Evolutionary conservation across 2,888 invertebrate genomes (phyloP).

Genomic region (Tortrix viridana): DNA sequence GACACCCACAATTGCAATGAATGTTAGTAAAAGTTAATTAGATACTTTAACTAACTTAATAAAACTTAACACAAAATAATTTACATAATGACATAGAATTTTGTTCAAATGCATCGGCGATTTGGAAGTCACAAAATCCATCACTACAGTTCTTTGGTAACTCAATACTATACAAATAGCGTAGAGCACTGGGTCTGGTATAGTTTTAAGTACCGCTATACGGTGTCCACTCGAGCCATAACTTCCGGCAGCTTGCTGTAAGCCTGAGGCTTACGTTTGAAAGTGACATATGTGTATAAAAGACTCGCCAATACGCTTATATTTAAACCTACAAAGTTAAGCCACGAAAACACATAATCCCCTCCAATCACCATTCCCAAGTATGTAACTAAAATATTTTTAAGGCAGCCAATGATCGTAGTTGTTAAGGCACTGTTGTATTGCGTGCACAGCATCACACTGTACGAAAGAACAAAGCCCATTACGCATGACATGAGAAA

Average conservation of each 20-base stretch:
- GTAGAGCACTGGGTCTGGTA: slow-evolving; percentile 54
- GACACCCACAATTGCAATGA: no score
- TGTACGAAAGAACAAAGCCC: slow-evolving; percentile 98
- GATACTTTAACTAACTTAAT: no score
- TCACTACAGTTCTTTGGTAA: slow-evolving; percentile 63
- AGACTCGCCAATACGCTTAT: slow-evolving; percentile 95
- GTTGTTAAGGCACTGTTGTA: slow-evolving; percentile 99
- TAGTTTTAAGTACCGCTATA: slow-evolving; percentile 59
- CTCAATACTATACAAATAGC: slow-evolving; percentile 55
- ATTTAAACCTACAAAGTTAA: slow-evolving; percentile 98
- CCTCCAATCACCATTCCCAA: slow-evolving; percentile 99
- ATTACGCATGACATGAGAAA: slow-evolving; percentile 96
- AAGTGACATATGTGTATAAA: slow-evolving; percentile 94
- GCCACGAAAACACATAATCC: slow-evolving; percentile 97
- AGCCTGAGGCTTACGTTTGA: slow-evolving; percentile 84
- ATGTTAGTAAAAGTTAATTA: no score
- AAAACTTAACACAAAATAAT: slow-evolving; percentile 3
- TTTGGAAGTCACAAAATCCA: slow-evolving; percentile 31
- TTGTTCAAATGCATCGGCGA: slow-evolving; percentile 22
- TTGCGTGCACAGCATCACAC: slow-evolving; percentile 97
- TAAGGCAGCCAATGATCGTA: slow-evolving; percentile 98
- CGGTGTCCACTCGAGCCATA: slow-evolving; percentile 69
- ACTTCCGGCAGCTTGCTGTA: slow-evolving; percentile 60
- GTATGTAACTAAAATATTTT: slow-evolving; percentile 99
- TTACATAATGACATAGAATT: slow-evolving; percentile 25